phyloP scores from a whole-genome alignment of 1,140 invertebrate genomes.

The Ectropis grisescens region DNA sequence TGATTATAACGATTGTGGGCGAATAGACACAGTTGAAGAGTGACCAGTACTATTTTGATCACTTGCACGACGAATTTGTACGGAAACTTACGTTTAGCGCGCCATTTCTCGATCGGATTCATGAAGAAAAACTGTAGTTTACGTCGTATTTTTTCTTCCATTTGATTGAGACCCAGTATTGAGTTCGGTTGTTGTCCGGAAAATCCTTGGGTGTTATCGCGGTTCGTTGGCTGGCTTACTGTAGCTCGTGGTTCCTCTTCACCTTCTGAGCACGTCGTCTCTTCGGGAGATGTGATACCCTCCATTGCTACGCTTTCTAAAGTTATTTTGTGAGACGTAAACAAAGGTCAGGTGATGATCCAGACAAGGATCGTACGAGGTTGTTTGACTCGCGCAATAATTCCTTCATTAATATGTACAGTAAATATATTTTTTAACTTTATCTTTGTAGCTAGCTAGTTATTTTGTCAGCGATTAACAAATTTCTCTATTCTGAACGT shows the following conservation, averaged over 20 bases:
- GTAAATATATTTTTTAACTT: no score
- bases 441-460: no score
- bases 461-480: no score
- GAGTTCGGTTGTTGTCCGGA: constrained; percentile 18
- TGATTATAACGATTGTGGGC: constrained; percentile 94
- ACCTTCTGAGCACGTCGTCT: constrained; percentile 30
- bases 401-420: no score
- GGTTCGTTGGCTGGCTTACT: constrained; percentile 3
- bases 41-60: constrained; percentile 95
- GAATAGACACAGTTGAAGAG: constrained; percentile 93
- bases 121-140: constrained; percentile 97
- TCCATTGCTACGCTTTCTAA: constrained; percentile 35
- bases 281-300: constrained; percentile 28
- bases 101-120: constrained; percentile 98
- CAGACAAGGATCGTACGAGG: no score
- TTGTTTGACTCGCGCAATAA: no score
- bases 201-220: constrained; percentile 24
- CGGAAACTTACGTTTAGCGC: constrained; percentile 90
- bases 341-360: constrained; percentile 25
- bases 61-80: constrained; percentile 97
- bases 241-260: constrained; percentile 21
- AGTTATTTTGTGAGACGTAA: constrained; percentile 17
- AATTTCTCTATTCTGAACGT: no score
- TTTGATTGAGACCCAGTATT: constrained; percentile 30
- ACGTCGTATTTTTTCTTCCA: constrained; percentile 84